Percentiles rank a stretch among this genome's conserved stretches.
phyloP scores from a whole-genome alignment of 2,797 vertebrate genomes.

The Chloroceryle amazona region DNA sequence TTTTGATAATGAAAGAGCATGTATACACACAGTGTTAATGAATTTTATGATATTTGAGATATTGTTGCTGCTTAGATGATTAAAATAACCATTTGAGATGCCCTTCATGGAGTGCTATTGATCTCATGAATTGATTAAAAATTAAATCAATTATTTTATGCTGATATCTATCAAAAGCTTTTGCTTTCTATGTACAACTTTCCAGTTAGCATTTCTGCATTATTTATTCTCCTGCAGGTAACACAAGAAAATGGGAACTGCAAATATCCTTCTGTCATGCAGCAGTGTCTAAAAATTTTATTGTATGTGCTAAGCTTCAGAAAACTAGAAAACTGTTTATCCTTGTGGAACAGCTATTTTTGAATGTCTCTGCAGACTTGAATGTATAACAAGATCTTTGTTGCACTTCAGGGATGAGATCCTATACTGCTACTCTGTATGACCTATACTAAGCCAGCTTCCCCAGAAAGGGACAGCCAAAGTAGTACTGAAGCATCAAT shows the following conservation, averaged over 20 bases:
- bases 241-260: fast-evolving
- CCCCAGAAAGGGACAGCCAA: not conserved
- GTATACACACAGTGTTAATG: not conserved
- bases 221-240: not conserved
- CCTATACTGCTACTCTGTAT: not conserved
- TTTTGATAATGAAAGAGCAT: not conserved
- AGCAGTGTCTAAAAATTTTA: not conserved
- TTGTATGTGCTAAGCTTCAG: not conserved
- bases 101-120: not conserved
- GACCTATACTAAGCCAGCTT: not conserved
- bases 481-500: not conserved
- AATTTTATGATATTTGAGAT: not conserved
- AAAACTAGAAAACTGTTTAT: not conserved
- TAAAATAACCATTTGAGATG: not conserved
- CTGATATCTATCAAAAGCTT: not conserved
- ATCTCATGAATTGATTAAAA: not conserved
- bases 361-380: not conserved
- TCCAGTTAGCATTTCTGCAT: not conserved
- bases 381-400: not conserved
- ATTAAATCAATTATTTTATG: not conserved
- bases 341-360: not conserved
- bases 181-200: not conserved
- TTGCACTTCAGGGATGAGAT: not conserved
- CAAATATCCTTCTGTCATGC: not conserved
- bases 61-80: not conserved